Base-by-base conservation (phyloP, 2,113 vertebrate species). In the Etia nguti region DNA sequence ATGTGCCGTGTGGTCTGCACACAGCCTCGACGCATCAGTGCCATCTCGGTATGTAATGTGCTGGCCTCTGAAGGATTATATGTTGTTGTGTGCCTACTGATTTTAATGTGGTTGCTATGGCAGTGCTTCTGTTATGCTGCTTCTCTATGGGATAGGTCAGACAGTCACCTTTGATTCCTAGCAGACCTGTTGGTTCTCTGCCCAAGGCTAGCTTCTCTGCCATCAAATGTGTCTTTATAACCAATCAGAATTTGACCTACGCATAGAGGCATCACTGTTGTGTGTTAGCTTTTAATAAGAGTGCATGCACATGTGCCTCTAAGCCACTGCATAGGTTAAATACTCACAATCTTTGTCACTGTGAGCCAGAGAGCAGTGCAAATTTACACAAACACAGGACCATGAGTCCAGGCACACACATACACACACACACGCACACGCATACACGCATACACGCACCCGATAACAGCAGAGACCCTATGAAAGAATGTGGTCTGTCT, bases 21-120 rank as follows among this genome's bases (percentile, higher is more conserved):
- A 0, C 99, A 99, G 92, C 99, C 99, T 0, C 95, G 98, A 24
- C 97, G 98, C 56, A 99, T 99, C 95, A 99, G 98, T 6, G 99
- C 99, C 85, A 99, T 99, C 91, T 99, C 99, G 0, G 99, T 99
- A 96, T 88, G 98, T 96, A 54, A 10, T 8, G 36, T 13, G 11
- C 59, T 22, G 6, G 5, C 57, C 31, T 83, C 22, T 43, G 20
- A 79, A 8, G 34, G 31, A 65, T 59, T 54, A 8, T 26, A 11
- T 75, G 48, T 59, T 62, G 22, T 20, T 41, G 48, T 48, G 46
- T 48, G 31, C 4, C 22, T 15, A 3, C 54, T 79, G 36, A 41
- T 56, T 36, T 41, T 20, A 41, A 81, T 65, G 68, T 34, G 6
- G 34, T 43, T 60, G 18, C 38, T 13, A 55, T 55, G 46, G 26